A percentile compares a stretch with the other conserved stretches of the same genome.
Evolutionary conservation across 2,113 vertebrate genomes (phyloP).

Genomic region (Picathartes gymnocephalus): DNA sequence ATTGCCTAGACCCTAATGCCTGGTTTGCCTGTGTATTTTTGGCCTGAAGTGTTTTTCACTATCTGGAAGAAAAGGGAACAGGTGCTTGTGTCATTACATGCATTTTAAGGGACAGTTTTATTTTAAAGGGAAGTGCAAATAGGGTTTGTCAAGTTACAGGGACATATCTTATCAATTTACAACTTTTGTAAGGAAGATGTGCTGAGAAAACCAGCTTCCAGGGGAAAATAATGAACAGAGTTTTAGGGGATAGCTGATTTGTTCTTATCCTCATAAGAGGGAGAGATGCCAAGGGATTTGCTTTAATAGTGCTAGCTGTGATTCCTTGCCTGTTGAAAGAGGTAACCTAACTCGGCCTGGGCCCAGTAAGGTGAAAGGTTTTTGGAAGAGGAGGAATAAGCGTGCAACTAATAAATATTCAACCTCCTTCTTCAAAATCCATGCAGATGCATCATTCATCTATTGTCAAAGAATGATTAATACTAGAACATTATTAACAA

Average conservation of each 20-base stretch:
- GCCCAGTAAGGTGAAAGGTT: not conserved
- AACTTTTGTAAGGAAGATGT: not conserved
- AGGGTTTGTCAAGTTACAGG: not conserved
- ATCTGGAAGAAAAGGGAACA: not conserved
- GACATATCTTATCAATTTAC: not conserved
- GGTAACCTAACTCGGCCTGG: not conserved
- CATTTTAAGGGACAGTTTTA: not conserved
- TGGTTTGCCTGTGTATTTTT: not conserved
- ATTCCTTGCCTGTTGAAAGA: not conserved
- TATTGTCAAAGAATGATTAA: not conserved
- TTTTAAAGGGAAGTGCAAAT: not conserved
- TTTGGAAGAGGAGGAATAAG: not conserved
- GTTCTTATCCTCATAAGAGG: not conserved
- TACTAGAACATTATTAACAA: not conserved
- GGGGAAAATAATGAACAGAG: not conserved
- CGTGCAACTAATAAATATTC: not conserved
- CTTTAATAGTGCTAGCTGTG: not conserved
- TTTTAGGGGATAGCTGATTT: not conserved
- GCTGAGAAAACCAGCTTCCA: not conserved
- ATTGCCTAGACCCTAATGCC: not conserved
- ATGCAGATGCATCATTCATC: not conserved
- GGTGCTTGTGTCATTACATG: not conserved
- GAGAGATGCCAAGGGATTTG: not conserved
- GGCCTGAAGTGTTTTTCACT: not conserved
- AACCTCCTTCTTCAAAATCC: not conserved